A percentile compares a stretch with the other conserved stretches of the same genome.
Conservation (phyloP, 30 jellyfish, hydroid and myxozoan genomes). For the Pseudorhiza aurosa region DNA sequence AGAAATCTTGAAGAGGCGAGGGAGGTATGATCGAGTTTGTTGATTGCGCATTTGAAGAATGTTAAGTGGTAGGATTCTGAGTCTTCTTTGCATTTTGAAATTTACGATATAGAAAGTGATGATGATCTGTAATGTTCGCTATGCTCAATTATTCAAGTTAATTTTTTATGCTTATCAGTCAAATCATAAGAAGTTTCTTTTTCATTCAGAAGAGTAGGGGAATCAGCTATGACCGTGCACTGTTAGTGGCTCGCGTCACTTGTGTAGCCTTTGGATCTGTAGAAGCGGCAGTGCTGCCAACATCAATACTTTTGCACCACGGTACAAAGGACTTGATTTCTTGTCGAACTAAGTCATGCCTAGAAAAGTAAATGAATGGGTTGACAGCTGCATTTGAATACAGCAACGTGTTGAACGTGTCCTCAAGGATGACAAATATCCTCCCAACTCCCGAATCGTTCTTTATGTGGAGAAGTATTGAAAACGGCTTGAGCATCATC, state of each 20-base stretch:
- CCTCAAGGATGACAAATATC: slow-evolving; percentile 12
- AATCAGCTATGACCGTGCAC: background rate
- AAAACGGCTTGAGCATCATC: slow-evolving; percentile 42
- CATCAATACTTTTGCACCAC: background rate
- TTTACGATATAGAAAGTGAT: no score
- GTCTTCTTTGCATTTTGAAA: no score
- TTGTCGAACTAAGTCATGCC: slow-evolving; percentile 19
- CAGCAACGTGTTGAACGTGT: slow-evolving; percentile 32
- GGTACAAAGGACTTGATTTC: background rate
- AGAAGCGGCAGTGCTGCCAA: background rate
- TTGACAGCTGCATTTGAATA: slow-evolving; percentile 27
- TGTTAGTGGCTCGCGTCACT: background rate
- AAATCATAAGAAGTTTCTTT: no score
- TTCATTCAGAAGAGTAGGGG: no score
- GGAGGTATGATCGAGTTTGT: no score
- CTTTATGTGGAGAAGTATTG: background rate
- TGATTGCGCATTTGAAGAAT: no score
- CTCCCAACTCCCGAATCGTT: background rate
- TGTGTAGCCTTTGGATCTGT: no score
- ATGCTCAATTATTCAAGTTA: no score
- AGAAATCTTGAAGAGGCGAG: no score
- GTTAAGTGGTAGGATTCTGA: no score
- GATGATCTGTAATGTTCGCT: no score
- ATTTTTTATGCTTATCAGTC: no score
- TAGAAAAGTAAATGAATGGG: slow-evolving; percentile 24